Percentiles rank a stretch among this genome's conserved stretches.
These are phyloP conservation scores for Beroe forskalii DNA, from an alignment of 37 sponge, comb jelly and placozoan species.

Conservation along the genomic window DNA sequence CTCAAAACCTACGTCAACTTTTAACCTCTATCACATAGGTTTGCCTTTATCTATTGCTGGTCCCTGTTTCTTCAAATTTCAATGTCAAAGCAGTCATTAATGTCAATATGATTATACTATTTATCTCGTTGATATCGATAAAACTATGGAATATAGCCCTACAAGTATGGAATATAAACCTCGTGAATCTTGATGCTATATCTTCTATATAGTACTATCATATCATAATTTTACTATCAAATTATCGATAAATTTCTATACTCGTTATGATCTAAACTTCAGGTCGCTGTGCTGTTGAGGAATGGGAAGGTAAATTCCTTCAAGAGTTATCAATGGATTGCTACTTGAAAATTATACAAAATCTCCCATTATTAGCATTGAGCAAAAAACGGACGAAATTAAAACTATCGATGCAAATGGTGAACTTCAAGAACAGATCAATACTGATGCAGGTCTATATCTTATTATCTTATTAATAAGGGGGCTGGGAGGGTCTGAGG, in stretches of 20 bases:
- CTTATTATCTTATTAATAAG: too few relatives aligned
- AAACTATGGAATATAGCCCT: too few relatives aligned
- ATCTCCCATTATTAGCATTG: neutral
- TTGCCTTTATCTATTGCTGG: too few relatives aligned
- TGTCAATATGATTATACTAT: neutral
- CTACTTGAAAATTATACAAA: neutral
- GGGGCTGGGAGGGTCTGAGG: too few relatives aligned
- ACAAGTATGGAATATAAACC: too few relatives aligned
- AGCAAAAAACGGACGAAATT: conserved; percentile 14
- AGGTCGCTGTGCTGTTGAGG: neutral
- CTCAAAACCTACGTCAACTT: neutral
- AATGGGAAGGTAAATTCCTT: conserved; percentile 28
- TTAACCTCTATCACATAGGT: conserved; percentile 30
- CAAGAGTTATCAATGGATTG: conserved; percentile 30
- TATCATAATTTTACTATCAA: too few relatives aligned
- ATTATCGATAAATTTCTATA: too few relatives aligned
- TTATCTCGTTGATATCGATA: neutral
- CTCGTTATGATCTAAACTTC: too few relatives aligned
- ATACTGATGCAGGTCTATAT: conserved; percentile 19
- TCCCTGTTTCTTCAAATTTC: too few relatives aligned
- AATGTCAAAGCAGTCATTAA: neutral
- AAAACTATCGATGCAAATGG: neutral
- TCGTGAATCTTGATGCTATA: too few relatives aligned
- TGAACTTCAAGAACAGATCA: neutral
- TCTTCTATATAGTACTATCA: too few relatives aligned